Evolutionary conservation across 37 sponge, comb jelly and placozoan genomes (phyloP).

Genomic region (Hexactinellida sp.): DNA sequence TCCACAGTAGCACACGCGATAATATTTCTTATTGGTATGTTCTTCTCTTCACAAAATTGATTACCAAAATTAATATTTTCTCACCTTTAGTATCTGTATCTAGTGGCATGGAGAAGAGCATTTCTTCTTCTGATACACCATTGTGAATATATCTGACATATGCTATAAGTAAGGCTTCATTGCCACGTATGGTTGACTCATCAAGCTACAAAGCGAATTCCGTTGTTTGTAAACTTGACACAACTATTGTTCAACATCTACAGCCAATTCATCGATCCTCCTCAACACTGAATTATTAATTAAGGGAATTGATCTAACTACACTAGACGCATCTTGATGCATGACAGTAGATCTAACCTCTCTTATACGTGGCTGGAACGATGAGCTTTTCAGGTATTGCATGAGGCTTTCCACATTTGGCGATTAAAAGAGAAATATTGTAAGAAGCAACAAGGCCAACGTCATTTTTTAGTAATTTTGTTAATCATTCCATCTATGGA

Average conservation of each 20-base stretch:
- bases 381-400: not conserved
- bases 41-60: not conserved
- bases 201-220: conserved; percentile 15
- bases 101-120: conserved; percentile 13
- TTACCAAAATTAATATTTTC: not conserved
- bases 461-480: not conserved
- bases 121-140: conserved; percentile 7
- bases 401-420: conserved; percentile 13
- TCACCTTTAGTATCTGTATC: not conserved
- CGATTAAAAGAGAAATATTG: conserved; percentile 13
- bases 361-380: not conserved
- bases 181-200: conserved; percentile 9
- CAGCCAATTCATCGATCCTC: conserved; percentile 5
- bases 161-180: not conserved
- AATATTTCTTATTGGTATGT: not conserved
- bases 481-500: conserved; percentile 12
- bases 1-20: not conserved
- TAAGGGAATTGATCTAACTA: conserved; percentile 15
- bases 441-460: not conserved
- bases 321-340: conserved; percentile 14
- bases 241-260: not conserved
- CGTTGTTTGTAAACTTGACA: conserved; percentile 3
- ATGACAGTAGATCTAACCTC: conserved; percentile 7
- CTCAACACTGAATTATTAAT: not conserved
- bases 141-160: not conserved